Percentiles rank a stretch among this genome's conserved stretches.
These are phyloP conservation scores for Germaria angustata DNA, from an alignment of 2,888 invertebrate species.

Conservation along the genomic window DNA sequence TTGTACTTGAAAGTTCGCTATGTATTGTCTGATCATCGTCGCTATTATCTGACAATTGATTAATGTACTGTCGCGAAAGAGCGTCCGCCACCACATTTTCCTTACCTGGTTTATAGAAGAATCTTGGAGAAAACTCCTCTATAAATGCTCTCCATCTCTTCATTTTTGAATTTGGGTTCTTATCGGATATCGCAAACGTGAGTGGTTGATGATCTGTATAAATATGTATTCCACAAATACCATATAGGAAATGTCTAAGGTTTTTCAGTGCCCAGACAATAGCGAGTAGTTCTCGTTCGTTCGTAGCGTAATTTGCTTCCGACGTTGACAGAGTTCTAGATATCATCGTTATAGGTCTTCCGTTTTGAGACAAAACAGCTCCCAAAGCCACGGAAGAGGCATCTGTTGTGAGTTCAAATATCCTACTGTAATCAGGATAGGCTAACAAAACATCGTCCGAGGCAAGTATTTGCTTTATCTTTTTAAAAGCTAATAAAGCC, in stretches of 20 bases:
- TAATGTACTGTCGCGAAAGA: constrained; percentile 10
- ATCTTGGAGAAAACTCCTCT: too few relatives aligned
- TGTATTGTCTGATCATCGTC: constrained; percentile 23
- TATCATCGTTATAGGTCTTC: neutral
- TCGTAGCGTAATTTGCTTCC: constrained; percentile 8
- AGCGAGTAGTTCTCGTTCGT: constrained; percentile 20
- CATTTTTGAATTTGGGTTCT: too few relatives aligned
- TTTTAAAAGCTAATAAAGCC: neutral
- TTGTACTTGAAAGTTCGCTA: too few relatives aligned
- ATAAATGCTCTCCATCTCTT: too few relatives aligned
- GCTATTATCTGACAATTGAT: neutral
- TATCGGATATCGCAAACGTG: too few relatives aligned
- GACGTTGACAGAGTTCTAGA: too few relatives aligned
- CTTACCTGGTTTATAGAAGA: too few relatives aligned
- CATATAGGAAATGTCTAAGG: constrained; percentile 10
- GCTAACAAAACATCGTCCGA: too few relatives aligned
- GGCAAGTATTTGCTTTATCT: neutral
- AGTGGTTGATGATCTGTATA: constrained; percentile 13
- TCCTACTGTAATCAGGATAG: too few relatives aligned
- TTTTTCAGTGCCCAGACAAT: constrained; percentile 9
- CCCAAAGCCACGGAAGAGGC: too few relatives aligned
- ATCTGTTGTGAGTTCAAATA: too few relatives aligned
- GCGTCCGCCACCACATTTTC: constrained; percentile 5
- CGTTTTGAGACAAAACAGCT: neutral
- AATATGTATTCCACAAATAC: constrained; percentile 11